A percentile compares a stretch with the other conserved stretches of the same genome.
phyloP scores from a whole-genome alignment of 2,797 vertebrate genomes.

The Enteromius trimaculatus region DNA sequence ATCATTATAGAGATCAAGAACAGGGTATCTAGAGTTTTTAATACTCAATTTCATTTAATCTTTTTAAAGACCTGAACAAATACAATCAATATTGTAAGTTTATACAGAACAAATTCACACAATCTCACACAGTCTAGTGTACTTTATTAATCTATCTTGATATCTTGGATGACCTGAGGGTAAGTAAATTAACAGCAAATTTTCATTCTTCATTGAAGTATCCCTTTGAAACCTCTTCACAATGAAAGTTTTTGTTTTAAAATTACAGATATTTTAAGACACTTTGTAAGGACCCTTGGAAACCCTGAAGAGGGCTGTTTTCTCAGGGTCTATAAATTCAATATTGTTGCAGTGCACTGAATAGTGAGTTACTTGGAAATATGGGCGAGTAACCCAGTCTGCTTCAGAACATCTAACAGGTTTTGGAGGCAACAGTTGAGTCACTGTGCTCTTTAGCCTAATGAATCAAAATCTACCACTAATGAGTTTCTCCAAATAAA shows the following conservation, averaged over 20 bases:
- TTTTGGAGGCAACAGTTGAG: neutral
- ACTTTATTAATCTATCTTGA: neutral
- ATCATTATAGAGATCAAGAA: neutral
- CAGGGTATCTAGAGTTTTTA: no score
- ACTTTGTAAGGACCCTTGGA: no score
- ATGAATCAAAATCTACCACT: neutral
- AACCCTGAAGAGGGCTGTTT: neutral
- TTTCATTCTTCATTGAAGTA: no score
- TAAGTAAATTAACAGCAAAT: no score
- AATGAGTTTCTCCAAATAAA: neutral
- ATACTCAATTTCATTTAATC: no score
- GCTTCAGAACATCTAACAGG: neutral
- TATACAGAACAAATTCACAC: neutral
- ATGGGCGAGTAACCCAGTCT: neutral
- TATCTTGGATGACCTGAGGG: no score
- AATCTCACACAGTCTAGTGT: neutral
- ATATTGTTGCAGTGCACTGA: neutral
- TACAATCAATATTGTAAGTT: neutral
- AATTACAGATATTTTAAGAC: no score
- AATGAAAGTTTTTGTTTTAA: no score
- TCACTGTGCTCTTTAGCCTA: neutral
- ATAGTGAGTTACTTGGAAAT: neutral
- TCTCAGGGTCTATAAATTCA: neutral
- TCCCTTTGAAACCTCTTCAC: no score
- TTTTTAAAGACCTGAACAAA: neutral